Base-by-base conservation (phyloP, 2,797 vertebrate species). In the Enteromius paludinosus region DNA sequence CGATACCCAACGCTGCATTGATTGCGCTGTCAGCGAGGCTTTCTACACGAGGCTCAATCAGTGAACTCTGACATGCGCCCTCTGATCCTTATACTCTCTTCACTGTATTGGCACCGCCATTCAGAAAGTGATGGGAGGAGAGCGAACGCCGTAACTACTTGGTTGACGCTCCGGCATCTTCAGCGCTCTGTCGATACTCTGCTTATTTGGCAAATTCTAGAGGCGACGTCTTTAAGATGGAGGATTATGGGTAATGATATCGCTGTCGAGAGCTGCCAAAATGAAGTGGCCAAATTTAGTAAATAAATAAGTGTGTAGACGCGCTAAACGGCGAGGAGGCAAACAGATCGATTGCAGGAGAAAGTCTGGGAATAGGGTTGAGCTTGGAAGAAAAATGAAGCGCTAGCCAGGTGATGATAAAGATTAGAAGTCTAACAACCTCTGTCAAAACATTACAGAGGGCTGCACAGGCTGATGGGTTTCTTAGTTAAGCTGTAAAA, bases 11-110 rank as follows among this genome's bases (percentile, higher is more conserved):
- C 94, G 91, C 89, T 92, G 93, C 94, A 96, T 96, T 96, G 95
- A 95, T 96, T 95, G 93, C 94, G 94, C 95, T 96, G 96, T 95
- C 96, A 94, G 95, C 93, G 93, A 95, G 92, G 87, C 79, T 91
- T 85, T 90, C 92, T 93, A 89, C 82, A 92, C 94, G 84, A 28
- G 90, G 91, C 89, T 94, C 94, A 94, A 96, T 96, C 94, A 93
- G 92, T 91, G 92, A 92, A 95, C 95, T 94, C 92, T 94, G 93
- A 94, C 94, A 94, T 92, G 14, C 93, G 92, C 95, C 91, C 93
- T 94, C 90, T 89, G 91, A 92, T 93, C 92, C 94, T 94, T 93
- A 93, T 93, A 91, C 88, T 86, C 82, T 86, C 79, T 90, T 88
- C 88, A 92, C 90, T 92, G 92, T 92, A 93, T 78, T 83, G 79